Percentiles rank a stretch among this genome's conserved stretches.
Conservation (phyloP, 2,888 invertebrate genomes). For the Acanthosepion esculentum region DNA sequence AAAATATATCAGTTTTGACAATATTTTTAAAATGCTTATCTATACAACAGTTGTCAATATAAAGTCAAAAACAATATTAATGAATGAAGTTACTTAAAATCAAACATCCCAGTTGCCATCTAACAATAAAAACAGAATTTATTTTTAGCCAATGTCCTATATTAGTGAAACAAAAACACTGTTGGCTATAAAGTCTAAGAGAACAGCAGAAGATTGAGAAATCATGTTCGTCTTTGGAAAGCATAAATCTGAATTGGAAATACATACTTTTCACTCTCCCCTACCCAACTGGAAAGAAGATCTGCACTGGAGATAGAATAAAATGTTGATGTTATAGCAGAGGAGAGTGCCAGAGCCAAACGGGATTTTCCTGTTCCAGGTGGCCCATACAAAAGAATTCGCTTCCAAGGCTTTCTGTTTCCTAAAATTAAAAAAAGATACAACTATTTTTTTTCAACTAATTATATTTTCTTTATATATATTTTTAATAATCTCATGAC, state of each 20-base stretch:
- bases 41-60: no score
- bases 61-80: not conserved
- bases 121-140: not conserved
- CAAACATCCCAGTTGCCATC: not conserved
- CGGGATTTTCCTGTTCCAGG: slow-evolving; percentile 75
- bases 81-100: not conserved
- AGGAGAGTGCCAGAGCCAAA: slow-evolving; percentile 73
- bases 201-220: not conserved
- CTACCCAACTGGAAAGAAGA: slow-evolving; percentile 78
- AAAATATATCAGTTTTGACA: no score
- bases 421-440: slow-evolving; percentile 56
- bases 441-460: not conserved
- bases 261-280: slow-evolving; percentile 79
- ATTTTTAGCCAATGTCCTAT: not conserved
- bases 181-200: not conserved
- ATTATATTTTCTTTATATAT: not conserved
- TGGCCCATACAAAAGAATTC: slow-evolving; percentile 78
- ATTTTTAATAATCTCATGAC: not conserved
- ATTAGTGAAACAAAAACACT: not conserved
- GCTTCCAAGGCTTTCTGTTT: slow-evolving; percentile 76
- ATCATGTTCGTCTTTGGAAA: not conserved
- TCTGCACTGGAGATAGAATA: slow-evolving; percentile 78
- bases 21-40: no score
- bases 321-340: slow-evolving; percentile 77
- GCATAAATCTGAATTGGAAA: not conserved